Base-by-base conservation (phyloP, 1,140 invertebrate species). In the Neelides sp. region DNA sequence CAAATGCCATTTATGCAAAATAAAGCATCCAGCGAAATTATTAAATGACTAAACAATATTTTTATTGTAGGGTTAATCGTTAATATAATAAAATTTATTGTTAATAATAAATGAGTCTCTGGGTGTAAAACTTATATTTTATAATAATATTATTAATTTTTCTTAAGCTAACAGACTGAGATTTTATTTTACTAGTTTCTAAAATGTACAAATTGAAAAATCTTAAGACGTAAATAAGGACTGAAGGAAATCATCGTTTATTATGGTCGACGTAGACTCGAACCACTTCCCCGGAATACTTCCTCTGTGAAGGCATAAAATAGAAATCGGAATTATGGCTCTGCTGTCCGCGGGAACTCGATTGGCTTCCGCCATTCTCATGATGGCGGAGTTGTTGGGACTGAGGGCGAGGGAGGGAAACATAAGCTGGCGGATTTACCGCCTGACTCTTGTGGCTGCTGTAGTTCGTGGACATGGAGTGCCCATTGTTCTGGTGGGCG, bases 261-360 rank as follows among this genome's bases (percentile, higher is more conserved):
- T 78, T 79, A 63, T 86, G 83, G 65, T 88, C 83, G 1, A 91
- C 87, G 66, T 86, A 90, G 4, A 91, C 87, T 54, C 85, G 73
- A n/a, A 92, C 85, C 1, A 88, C 80, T 71, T 91, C 87, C 50
- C 87, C 87, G 56, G 86, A 88, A 69, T 91, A 90, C 66, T 91
- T 89, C 42, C 88, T 69, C 63, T 93, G 88, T 26, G 85, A 89
- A 13, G 87, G 88, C 86, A 92, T 91, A 65, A 92, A 92, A 67
- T 92, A 93, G 68, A 92, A 92, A 68, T 93, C 88, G 0, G 87
- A 82, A 54, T 80, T 54, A 20, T 74, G 62, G 19, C 46, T 41
- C 40, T 27, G 5, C 50, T 32, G 48, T 45, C 60, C 48, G 63
- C 60, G 48, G 59, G 19, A 51, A 49, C 63, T 48, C 58, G 66